Evolutionary conservation across 2,797 vertebrate genomes (phyloP).

Genomic region (Darevskia mixta): DNA sequence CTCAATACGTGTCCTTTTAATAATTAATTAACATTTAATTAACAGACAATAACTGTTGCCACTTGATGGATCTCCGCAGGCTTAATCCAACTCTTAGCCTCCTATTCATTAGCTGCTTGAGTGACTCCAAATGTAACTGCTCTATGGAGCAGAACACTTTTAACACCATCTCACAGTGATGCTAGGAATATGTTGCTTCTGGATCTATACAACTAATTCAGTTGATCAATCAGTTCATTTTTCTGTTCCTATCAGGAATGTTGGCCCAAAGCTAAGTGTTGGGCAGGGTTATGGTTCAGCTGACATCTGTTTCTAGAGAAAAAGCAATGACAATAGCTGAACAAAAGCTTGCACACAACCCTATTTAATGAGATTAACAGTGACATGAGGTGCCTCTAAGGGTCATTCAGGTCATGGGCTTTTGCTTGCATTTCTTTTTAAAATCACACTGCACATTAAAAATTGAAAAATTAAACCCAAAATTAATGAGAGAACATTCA

Average conservation of each 20-base stretch:
- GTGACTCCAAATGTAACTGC: constrained; percentile 21
- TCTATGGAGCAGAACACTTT: accelerated
- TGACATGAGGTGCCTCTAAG: background rate
- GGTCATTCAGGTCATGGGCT: background rate
- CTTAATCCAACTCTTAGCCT: constrained; percentile 7
- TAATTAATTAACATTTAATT: constrained; percentile 78
- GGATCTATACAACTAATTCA: background rate
- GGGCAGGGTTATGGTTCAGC: background rate
- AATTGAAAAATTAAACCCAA: constrained; percentile 19
- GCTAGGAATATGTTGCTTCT: background rate
- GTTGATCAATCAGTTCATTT: accelerated
- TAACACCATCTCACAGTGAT: background rate
- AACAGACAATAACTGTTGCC: constrained; percentile 63
- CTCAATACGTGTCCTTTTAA: constrained; percentile 74
- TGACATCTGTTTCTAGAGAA: background rate
- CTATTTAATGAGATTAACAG: background rate
- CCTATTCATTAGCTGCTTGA: background rate
- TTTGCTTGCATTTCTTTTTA: background rate
- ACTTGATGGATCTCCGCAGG: constrained; percentile 43
- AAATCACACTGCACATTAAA: background rate
- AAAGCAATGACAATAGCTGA: background rate
- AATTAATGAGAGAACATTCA: constrained; percentile 33
- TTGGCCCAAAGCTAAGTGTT: background rate
- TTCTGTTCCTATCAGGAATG: background rate
- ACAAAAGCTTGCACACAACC: background rate